Evolutionary conservation across 2,888 invertebrate genomes (phyloP), one percentile per base, ranked within the genome.

Genomic region (Leucophenga montana): DNA sequence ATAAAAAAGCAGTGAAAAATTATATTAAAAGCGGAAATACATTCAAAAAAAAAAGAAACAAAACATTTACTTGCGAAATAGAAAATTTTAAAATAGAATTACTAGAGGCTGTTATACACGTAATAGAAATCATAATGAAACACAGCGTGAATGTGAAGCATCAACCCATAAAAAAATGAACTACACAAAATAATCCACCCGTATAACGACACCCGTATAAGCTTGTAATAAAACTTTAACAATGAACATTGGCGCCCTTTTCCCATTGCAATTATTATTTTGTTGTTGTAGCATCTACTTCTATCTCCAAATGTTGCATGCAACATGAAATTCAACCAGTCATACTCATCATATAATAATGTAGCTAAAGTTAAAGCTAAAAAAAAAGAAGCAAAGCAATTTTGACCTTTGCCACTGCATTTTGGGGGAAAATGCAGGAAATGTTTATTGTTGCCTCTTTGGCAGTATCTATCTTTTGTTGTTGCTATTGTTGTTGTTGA

Each of bases 351-450:
- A 50, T 18, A 50, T 50, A 50, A 50, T 50, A 50, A 18, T 50
- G 18, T 16, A 50, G 27, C 39, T 11, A 8, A 50, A 48, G 16
- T 4, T n/a, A 8, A 48, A 48, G 16, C 13, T 13, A 48, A 48
- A 48, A 48, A 13, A 48, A 4, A 48, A 48, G 16, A n/a, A 48
- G 3, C 48, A 4, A 3, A 50, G 18, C 50, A 8, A 22, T 22
- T 18, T 61, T 64, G 62, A 64, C 62, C 62, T 64, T 64, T 64
- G 62, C 46, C 62, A 64, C 48, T n/a, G 22, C 46, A 64, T 64
- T 46, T 64, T 2, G 27, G 56, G 22, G 27, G 56, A 14, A 22
- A 27, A 22, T 56, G 14, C 62, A 48, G 62, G 22, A 64, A 64
- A 64, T 64, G 48, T 48, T 64, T 64, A 46, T 64, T 64, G 48